A percentile compares a stretch with the other conserved stretches of the same genome.
phyloP scores from a whole-genome alignment of 2,888 invertebrate genomes.

The Drosophila koepferae region DNA sequence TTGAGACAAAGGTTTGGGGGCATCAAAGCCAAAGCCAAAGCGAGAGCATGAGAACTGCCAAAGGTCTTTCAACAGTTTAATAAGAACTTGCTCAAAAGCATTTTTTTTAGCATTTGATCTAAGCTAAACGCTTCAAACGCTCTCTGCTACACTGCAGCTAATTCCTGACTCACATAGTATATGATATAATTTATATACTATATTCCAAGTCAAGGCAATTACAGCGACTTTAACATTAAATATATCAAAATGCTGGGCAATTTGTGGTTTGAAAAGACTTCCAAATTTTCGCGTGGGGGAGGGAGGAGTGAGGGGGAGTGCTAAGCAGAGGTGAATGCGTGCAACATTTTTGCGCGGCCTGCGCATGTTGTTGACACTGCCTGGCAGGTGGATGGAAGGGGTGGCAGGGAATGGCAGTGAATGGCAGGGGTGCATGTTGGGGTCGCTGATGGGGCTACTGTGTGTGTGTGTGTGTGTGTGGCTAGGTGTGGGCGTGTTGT shows the following conservation, averaged over 20 bases:
- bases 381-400: conserved; percentile 15
- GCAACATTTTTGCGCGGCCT: conserved; percentile 65
- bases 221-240: conserved; percentile 35
- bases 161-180: too few relatives aligned
- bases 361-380: conserved; percentile 76
- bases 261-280: neutral
- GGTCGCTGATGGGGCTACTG: neutral
- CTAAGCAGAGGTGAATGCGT: conserved; percentile 32
- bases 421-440: neutral
- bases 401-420: neutral
- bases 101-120: too few relatives aligned
- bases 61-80: neutral
- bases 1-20: conserved; percentile 9
- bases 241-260: neutral
- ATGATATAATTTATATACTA: too few relatives aligned
- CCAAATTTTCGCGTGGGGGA: neutral
- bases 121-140: too few relatives aligned
- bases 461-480: neutral
- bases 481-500: conserved; percentile 5
- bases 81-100: too few relatives aligned
- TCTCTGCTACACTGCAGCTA: too few relatives aligned
- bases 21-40: neutral
- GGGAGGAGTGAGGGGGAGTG: too few relatives aligned
- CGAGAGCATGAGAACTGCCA: neutral
- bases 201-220: neutral